Evolutionary conservation across 1,140 invertebrate species (phyloP).

Genomic region (Euwallacea similis): DNA sequence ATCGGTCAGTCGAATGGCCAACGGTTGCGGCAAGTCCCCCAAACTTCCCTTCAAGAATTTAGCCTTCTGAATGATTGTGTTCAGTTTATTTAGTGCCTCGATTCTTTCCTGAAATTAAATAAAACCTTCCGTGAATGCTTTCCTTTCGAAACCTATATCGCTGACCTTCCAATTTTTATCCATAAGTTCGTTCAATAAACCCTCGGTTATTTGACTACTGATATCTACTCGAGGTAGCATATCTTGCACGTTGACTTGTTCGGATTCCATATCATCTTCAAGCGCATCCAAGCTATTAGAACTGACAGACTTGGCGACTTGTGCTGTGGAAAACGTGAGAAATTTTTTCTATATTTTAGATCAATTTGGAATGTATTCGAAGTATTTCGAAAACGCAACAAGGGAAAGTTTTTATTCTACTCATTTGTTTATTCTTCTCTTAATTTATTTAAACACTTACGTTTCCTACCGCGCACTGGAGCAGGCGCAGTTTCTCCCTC

Average conservation of each 20-base stretch:
- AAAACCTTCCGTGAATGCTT: not conserved
- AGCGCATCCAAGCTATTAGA: slow-evolving; percentile 58
- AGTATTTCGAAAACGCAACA: no score
- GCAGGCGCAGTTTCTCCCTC: slow-evolving; percentile 69
- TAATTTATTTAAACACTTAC: slow-evolving; percentile 19
- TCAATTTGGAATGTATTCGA: no score
- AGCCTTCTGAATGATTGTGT: slow-evolving; percentile 71
- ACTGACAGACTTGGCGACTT: slow-evolving; percentile 55
- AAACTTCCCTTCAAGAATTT: slow-evolving; percentile 80
- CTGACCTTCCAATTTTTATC: slow-evolving; percentile 93
- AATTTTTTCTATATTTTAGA: no score
- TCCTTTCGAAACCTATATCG: not conserved
- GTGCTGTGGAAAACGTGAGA: slow-evolving; percentile 33
- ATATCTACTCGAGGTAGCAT: slow-evolving; percentile 79
- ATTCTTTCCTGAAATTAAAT: slow-evolving; percentile 57
- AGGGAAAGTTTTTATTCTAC: no score
- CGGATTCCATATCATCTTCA: slow-evolving; percentile 55
- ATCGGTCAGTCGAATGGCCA: slow-evolving; percentile 77
- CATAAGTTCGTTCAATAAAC: slow-evolving; percentile 76
- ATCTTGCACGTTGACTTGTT: slow-evolving; percentile 64
- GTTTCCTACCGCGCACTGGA: slow-evolving; percentile 65
- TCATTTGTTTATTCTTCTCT: no score
- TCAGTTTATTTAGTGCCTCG: slow-evolving; percentile 80
- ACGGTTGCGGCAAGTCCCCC: slow-evolving; percentile 78
- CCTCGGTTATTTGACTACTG: slow-evolving; percentile 80